These are phyloP conservation scores for Globia sparganii DNA, from an alignment of 2,888 invertebrate species.

Conservation along the genomic window DNA sequence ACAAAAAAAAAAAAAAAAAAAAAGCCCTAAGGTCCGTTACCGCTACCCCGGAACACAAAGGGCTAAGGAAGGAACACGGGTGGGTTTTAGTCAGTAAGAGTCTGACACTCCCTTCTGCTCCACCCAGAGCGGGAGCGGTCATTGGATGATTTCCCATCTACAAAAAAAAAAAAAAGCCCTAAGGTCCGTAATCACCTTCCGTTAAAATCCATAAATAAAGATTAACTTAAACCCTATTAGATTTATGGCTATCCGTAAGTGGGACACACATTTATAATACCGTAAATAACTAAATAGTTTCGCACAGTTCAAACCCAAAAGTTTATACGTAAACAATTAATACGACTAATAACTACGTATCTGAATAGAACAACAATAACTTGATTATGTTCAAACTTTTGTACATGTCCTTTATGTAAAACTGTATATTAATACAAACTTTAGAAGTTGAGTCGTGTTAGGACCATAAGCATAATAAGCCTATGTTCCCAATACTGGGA, in stretches of 20 bases:
- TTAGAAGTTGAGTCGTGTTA: background rate
- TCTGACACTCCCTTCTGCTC: too few relatives aligned
- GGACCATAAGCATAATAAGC: too few relatives aligned
- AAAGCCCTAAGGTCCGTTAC: too few relatives aligned
- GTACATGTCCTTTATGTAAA: background rate
- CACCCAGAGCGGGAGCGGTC: too few relatives aligned
- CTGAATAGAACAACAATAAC: constrained; percentile 32
- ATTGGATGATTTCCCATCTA: too few relatives aligned
- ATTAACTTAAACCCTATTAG: constrained; percentile 28
- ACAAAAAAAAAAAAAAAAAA: too few relatives aligned
- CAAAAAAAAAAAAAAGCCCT: too few relatives aligned
- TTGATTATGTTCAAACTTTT: background rate
- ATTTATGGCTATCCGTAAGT: constrained; percentile 29
- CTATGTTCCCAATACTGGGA: too few relatives aligned
- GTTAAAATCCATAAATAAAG: constrained; percentile 40
- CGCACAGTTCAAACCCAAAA: constrained; percentile 29
- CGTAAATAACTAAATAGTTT: constrained; percentile 21
- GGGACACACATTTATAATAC: constrained; percentile 25
- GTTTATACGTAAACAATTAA: constrained; percentile 37
- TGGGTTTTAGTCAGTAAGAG: too few relatives aligned
- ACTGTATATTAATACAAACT: background rate
- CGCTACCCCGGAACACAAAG: too few relatives aligned
- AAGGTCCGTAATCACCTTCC: background rate
- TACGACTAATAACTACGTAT: constrained; percentile 7
- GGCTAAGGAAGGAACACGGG: too few relatives aligned